Percentiles rank a stretch among this genome's conserved stretches.
phyloP scores from a whole-genome alignment of 2,888 invertebrate species.

The Drosophila histrio region DNA sequence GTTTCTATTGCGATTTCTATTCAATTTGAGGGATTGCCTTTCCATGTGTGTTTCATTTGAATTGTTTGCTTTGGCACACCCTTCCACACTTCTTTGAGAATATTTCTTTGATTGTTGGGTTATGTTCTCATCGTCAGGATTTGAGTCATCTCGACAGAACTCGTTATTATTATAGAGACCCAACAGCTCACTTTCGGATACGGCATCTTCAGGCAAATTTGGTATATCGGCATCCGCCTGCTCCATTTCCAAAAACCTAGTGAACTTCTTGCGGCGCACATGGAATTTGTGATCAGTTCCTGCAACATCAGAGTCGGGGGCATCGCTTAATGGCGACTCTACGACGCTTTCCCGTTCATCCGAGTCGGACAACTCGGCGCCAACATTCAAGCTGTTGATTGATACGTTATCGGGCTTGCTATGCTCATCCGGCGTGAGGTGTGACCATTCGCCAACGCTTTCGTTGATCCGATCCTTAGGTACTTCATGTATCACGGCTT shows the following conservation, averaged over 20 bases:
- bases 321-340: neutral
- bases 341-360: conserved; percentile 24
- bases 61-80: neutral
- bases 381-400: conserved; percentile 47
- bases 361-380: conserved; percentile 54
- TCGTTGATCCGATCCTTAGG: conserved; percentile 30
- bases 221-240: neutral
- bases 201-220: neutral
- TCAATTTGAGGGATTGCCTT: neutral
- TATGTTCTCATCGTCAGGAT: neutral
- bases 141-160: neutral
- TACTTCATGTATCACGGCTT: conserved; percentile 27
- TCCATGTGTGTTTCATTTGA: neutral
- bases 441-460: neutral
- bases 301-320: neutral
- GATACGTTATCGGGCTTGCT: conserved; percentile 11
- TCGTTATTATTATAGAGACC: conserved; percentile 9
- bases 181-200: conserved; percentile 1
- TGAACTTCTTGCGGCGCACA: conserved; percentile 36
- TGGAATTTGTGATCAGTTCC: neutral
- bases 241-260: conserved; percentile 15
- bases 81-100: neutral
- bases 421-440: neutral
- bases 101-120: neutral
- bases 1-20: neutral